These are phyloP conservation scores for Atlantisia rogersi DNA, from an alignment of 2,113 vertebrate genomes.

Conservation along the genomic window DNA sequence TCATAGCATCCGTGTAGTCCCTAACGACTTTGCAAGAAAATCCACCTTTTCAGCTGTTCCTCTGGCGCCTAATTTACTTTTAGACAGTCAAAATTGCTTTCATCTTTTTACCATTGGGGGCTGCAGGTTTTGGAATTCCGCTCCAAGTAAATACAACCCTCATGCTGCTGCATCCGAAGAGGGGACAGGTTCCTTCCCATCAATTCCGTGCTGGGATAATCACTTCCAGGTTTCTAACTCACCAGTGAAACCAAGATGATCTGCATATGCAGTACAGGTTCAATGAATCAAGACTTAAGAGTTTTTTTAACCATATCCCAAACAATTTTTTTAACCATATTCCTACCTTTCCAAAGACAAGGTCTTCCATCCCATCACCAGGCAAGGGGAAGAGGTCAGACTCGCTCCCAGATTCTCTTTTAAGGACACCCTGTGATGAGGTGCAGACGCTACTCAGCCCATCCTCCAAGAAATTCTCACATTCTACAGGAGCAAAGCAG, in stretches of 20 bases:
- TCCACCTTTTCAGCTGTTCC: not conserved
- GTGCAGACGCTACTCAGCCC: constrained; percentile 54
- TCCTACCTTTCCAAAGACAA: constrained; percentile 79
- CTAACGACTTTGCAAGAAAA: not conserved
- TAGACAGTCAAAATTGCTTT: not conserved
- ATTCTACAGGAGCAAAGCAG: constrained; percentile 62
- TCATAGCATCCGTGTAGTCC: not conserved
- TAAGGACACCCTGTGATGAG: constrained; percentile 50
- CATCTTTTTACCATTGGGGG: not conserved
- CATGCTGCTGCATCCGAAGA: not conserved
- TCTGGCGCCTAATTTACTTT: not conserved
- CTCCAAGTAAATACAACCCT: constrained; percentile 18
- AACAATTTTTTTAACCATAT: not conserved
- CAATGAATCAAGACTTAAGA: not conserved
- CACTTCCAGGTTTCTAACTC: not conserved
- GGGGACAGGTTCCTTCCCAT: not conserved
- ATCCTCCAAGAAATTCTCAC: constrained; percentile 73
- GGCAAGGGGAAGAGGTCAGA: constrained; percentile 73
- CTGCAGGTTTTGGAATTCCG: not conserved
- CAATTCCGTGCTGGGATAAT: not conserved
- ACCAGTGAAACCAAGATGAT: not conserved
- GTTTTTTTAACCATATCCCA: not conserved
- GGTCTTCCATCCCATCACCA: constrained; percentile 73
- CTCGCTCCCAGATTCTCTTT: constrained; percentile 71
- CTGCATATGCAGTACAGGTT: not conserved